These are phyloP conservation scores for Lordiphosa andalusiaca DNA, from an alignment of 2,888 invertebrate species.

Conservation along the genomic window DNA sequence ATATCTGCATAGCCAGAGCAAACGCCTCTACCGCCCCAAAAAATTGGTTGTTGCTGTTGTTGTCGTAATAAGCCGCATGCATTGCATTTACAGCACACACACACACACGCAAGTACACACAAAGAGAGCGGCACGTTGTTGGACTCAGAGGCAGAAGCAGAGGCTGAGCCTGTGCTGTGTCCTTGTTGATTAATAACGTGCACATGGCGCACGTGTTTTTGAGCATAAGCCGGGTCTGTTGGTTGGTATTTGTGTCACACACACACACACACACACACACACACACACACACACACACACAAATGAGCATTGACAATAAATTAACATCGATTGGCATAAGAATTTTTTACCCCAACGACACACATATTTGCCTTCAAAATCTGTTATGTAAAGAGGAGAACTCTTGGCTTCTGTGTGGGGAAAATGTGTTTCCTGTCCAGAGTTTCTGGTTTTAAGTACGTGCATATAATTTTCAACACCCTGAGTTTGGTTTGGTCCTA, in stretches of 20 bases:
- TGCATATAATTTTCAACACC: slow-evolving; percentile 66
- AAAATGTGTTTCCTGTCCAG: background rate
- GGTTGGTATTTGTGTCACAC: slow-evolving; percentile 47
- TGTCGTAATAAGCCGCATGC: slow-evolving; percentile 61
- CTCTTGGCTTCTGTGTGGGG: background rate
- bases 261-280: slow-evolving; percentile 27
- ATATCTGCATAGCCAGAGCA: slow-evolving; percentile 33
- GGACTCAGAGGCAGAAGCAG: slow-evolving; percentile 29
- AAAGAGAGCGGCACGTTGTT: slow-evolving; percentile 23
- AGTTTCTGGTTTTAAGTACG: slow-evolving; percentile 64
- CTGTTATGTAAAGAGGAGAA: slow-evolving; percentile 5
- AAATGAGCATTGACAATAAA: slow-evolving; percentile 68
- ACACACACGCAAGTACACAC: slow-evolving; percentile 14
- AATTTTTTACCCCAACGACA: background rate
- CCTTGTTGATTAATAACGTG: slow-evolving; percentile 70
- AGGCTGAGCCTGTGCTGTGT: slow-evolving; percentile 29
- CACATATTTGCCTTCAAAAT: slow-evolving; percentile 1
- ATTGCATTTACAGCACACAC: slow-evolving; percentile 32
- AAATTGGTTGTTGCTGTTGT: slow-evolving; percentile 17
- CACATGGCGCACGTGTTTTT: slow-evolving; percentile 65
- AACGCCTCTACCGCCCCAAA: background rate
- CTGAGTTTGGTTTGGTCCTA: slow-evolving; percentile 35
- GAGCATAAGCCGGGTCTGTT: slow-evolving; percentile 32
- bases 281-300: slow-evolving; percentile 7
- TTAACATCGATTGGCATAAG: slow-evolving; percentile 69